Evolutionary conservation across 2,797 vertebrate species (phyloP), one percentile per base, ranked within the genome.

Genomic region (Astyanax mexicanus): DNA sequence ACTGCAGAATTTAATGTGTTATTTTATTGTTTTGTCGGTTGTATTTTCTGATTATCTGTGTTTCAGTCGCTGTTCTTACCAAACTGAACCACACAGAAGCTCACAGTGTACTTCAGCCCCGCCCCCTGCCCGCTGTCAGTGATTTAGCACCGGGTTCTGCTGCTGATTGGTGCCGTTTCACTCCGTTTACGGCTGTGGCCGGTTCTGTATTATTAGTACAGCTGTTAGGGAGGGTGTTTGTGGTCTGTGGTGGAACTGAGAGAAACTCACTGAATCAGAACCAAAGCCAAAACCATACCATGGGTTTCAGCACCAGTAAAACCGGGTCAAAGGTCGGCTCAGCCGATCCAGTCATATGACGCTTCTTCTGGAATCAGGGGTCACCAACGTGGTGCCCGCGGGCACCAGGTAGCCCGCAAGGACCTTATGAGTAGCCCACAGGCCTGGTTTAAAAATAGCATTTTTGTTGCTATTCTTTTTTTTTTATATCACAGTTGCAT

Each of bases 241-340:
- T 62, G 35, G 37, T 42, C 38, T 62, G 35, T 42, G 35, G 37
- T 12, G n/a, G n/a, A 64, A 15, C 21, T 10, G 21, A 44, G 6
- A 64, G 38, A 38, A 42, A 44, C 25, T 42, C 6, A n/a, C n/a
- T 44, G 40, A 62, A 62, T 23, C 11, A 64, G 19, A 61, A 19
- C 38, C 42, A 38, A 44, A 21, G 3, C 13, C 38, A 15, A 64
- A 44, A 15, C 0, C 44, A 12, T 42, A 32, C 32, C 10, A 27
- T 13, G 61, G 21, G 7, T 44, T 42, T 44, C 25, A 64, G 17
- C 13, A 38, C 11, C 61, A 25, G 25, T 42, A 57, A 64, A 64
- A 37, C 8, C 8, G 38, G 35, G 60, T 73, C 58, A 73, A 73
- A 73, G 71, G 17, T 64, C 60, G 73, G n/a, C 15, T 17, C 6